A percentile compares a stretch with the other conserved stretches of the same genome.
These are phyloP conservation scores for Drosophila limbata DNA, from an alignment of 2,888 invertebrate genomes.

Conservation along the genomic window DNA sequence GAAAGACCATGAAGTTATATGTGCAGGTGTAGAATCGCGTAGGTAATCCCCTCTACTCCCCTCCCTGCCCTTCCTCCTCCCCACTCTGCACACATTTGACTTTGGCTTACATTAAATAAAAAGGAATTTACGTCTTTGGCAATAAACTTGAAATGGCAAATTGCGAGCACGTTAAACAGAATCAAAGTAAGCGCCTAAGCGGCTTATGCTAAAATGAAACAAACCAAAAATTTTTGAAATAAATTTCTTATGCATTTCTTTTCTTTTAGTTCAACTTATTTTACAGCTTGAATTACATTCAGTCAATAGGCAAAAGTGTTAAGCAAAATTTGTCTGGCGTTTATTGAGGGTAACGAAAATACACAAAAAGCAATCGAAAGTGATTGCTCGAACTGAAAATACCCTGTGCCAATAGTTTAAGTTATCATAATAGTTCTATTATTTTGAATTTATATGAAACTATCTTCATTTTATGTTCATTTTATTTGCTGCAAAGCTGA, in stretches of 20 bases:
- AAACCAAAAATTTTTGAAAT: slow-evolving; percentile 24
- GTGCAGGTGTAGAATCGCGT: slow-evolving; percentile 22
- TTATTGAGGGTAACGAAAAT: slow-evolving; percentile 70
- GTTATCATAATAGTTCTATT: neutral
- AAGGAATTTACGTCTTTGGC: slow-evolving; percentile 68
- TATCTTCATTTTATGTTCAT: neutral
- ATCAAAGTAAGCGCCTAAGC: slow-evolving; percentile 76
- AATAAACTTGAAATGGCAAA: slow-evolving; percentile 67
- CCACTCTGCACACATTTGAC: slow-evolving; percentile 14
- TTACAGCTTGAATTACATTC: slow-evolving; percentile 25
- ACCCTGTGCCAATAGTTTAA: slow-evolving; percentile 1
- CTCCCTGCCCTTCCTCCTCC: too few relatives aligned
- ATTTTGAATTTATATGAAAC: too few relatives aligned
- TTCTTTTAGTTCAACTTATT: slow-evolving; percentile 42
- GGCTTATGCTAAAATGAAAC: slow-evolving; percentile 72
- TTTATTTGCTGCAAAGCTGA: neutral
- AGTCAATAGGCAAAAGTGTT: slow-evolving; percentile 75
- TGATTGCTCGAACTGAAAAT: neutral
- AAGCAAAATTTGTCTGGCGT: slow-evolving; percentile 71
- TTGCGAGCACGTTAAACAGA: slow-evolving; percentile 59
- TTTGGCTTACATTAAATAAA: slow-evolving; percentile 70
- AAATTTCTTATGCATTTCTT: slow-evolving; percentile 37
- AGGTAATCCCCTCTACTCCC: neutral
- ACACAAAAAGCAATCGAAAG: slow-evolving; percentile 5
- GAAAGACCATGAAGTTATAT: slow-evolving; percentile 42